phyloP scores from a whole-genome alignment of 2,797 vertebrate genomes.

The Anas bernieri region DNA sequence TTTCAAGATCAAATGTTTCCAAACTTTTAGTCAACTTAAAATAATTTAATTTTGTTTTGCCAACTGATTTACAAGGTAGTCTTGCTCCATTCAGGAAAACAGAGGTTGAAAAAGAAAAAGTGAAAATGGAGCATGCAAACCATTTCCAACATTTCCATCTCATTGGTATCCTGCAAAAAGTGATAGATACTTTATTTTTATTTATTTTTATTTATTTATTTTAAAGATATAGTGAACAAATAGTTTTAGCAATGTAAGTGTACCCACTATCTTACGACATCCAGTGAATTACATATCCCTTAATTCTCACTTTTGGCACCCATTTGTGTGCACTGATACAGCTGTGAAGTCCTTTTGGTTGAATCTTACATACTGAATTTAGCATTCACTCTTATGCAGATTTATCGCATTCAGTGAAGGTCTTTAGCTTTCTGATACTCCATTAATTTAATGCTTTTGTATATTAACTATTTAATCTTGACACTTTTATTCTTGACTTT shows the following conservation, averaged over 20 bases:
- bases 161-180: not conserved
- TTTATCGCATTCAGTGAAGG: not conserved
- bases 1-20: not conserved
- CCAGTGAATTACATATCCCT: not conserved
- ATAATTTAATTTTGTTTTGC: not conserved
- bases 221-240: not conserved
- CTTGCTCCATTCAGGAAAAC: not conserved
- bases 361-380: not conserved
- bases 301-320: not conserved
- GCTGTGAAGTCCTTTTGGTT: not conserved
- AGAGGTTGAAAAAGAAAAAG: not conserved
- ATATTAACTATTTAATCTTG: not conserved
- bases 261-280: not conserved
- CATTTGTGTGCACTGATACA: not conserved
- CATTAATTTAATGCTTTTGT: constrained; percentile 1
- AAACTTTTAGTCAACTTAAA: not conserved
- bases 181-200: not conserved
- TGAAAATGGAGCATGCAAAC: not conserved
- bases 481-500: not conserved
- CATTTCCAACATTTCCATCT: not conserved
- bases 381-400: not conserved
- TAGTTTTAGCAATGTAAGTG: not conserved
- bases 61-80: not conserved
- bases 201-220: not conserved
- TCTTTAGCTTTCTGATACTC: not conserved